These are phyloP conservation scores for Leptobrachium ailaonicum DNA, from an alignment of 2,113 vertebrate species.

Conservation along the genomic window DNA sequence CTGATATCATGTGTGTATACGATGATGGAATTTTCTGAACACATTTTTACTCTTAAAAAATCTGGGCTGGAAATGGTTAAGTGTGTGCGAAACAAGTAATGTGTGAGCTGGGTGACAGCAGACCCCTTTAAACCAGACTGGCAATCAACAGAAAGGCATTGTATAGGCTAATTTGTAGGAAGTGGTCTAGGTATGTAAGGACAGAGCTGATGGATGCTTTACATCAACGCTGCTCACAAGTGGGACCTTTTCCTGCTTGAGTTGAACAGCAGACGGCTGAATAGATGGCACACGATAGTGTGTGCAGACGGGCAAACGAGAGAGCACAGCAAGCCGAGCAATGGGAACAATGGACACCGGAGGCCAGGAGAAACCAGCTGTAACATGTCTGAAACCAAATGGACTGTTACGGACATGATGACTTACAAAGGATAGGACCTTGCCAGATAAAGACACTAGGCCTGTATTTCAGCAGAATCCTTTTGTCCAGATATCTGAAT, in stretches of 20 bases:
- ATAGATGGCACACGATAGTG: constrained; percentile 2
- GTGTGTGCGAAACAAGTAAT: not conserved
- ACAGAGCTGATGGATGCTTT: constrained; percentile 2
- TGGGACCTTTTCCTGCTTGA: not conserved
- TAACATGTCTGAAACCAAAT: not conserved
- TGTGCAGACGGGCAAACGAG: not conserved
- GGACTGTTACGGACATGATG: not conserved
- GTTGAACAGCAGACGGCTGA: not conserved
- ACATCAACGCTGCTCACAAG: constrained; percentile 15
- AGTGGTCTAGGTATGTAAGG: not conserved
- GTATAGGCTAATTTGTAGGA: constrained; percentile 10
- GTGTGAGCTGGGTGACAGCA: not conserved
- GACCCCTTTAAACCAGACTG: not conserved
- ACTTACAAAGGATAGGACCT: not conserved
- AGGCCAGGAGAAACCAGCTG: not conserved
- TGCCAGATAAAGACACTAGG: not conserved
- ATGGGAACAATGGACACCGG: not conserved
- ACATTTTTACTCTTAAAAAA: too few relatives aligned
- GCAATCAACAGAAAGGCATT: not conserved
- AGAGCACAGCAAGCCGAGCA: too few relatives aligned
- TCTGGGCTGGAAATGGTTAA: not conserved
- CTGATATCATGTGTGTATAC: too few relatives aligned
- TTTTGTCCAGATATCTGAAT: too few relatives aligned
- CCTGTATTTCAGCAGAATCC: too few relatives aligned
- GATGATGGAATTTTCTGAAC: too few relatives aligned